Percentiles rank a stretch among this genome's conserved stretches.
Conservation (phyloP, 2,888 invertebrate species). For the Ryuthela nishihirai region DNA sequence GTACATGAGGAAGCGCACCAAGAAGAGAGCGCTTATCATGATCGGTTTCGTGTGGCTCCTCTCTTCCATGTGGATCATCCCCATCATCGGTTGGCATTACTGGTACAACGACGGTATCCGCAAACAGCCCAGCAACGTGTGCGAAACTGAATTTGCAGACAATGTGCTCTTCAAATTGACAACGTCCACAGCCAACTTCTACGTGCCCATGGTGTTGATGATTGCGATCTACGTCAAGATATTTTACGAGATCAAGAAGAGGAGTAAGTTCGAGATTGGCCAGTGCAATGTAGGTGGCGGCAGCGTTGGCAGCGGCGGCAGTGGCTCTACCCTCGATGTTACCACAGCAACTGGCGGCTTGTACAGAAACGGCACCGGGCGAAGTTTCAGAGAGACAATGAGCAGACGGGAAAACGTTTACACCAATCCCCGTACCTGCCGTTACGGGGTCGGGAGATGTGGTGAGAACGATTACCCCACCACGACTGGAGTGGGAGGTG, state of each 20-base stretch:
- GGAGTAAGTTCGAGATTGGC: slow-evolving; percentile 47
- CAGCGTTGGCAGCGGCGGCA: no score
- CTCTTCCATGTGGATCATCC: slow-evolving; percentile 55
- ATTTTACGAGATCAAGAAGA: slow-evolving; percentile 53
- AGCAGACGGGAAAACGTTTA: no score
- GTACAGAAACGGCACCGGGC: no score
- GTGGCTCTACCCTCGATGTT: no score
- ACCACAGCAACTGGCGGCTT: no score
- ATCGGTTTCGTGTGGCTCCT: slow-evolving; percentile 54
- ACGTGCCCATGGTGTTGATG: slow-evolving; percentile 55
- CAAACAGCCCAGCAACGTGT: slow-evolving; percentile 48
- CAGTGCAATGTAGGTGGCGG: no score
- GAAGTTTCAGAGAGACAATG: no score
- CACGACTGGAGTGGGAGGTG: no score
- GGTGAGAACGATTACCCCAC: no score
- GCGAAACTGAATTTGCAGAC: slow-evolving; percentile 56
- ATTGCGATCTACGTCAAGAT: slow-evolving; percentile 54
- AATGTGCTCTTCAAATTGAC: slow-evolving; percentile 54
- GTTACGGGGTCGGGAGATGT: no score
- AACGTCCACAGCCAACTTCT: slow-evolving; percentile 56
- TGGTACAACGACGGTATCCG: slow-evolving; percentile 40
- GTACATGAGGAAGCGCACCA: slow-evolving; percentile 54
- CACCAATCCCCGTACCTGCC: no score
- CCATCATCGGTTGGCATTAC: slow-evolving; percentile 48
- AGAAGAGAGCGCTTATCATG: slow-evolving; percentile 55